These are phyloP conservation scores for Lydus trimaculatus DNA, from an alignment of 2,888 invertebrate species.

Conservation along the genomic window DNA sequence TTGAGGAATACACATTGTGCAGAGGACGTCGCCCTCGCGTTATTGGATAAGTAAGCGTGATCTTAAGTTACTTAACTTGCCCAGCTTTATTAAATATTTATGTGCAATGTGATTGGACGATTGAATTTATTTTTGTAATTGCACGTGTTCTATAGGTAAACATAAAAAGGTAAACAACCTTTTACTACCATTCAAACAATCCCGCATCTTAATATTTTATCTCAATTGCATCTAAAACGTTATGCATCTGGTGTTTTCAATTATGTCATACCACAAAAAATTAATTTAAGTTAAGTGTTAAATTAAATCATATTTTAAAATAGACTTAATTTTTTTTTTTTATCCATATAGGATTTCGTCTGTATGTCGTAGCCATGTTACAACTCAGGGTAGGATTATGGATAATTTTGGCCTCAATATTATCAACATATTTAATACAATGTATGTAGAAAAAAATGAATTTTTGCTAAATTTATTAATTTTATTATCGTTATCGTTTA, in stretches of 20 bases:
- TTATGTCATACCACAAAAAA: conserved; percentile 1
- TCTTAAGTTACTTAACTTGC: conserved; percentile 19
- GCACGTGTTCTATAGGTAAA: conserved; percentile 43
- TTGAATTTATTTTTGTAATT: conserved; percentile 31
- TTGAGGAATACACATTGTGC: conserved; percentile 19
- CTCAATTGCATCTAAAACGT: background rate
- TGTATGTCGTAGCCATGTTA: conserved; percentile 21
- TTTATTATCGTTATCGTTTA: background rate
- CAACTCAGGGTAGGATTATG: conserved; percentile 20
- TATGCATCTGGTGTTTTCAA: conserved; percentile 1
- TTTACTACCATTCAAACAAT: conserved; percentile 8
- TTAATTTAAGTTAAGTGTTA: background rate
- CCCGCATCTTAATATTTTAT: background rate
- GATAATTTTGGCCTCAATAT: conserved; percentile 20
- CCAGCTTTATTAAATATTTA: conserved; percentile 11
- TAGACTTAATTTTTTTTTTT: conserved; percentile 8
- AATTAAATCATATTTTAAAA: conserved; percentile 2
- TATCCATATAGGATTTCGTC: conserved; percentile 16
- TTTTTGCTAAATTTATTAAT: background rate
- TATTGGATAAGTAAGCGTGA: conserved; percentile 14
- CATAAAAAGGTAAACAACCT: conserved; percentile 45
- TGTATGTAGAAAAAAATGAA: background rate
- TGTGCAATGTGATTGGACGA: conserved; percentile 31
- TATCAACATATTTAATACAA: conserved; percentile 7
- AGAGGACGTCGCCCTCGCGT: conserved; percentile 26